Evolutionary conservation across 1,140 invertebrate genomes (phyloP).

Genomic region (Calliopsis andreniformis): DNA sequence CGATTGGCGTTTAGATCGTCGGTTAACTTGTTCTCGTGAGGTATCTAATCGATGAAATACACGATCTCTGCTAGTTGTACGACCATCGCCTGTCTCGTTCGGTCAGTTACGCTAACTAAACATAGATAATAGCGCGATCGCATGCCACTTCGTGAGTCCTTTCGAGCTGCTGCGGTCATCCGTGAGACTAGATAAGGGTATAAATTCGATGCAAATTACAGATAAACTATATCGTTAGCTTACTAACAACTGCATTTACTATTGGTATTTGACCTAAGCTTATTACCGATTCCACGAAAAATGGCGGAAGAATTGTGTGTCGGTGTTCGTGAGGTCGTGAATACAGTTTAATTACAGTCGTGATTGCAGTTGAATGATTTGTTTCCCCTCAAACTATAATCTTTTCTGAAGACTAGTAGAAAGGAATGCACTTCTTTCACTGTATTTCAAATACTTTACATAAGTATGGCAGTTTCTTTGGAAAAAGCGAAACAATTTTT

Average conservation of each 20-base stretch:
- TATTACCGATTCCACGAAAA: conserved; percentile 28
- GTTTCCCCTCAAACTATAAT: too few relatives aligned
- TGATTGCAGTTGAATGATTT: too few relatives aligned
- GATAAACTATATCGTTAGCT: conserved; percentile 27
- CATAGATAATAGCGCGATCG: conserved; percentile 42
- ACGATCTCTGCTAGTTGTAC: conserved; percentile 36
- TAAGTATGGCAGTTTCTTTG: too few relatives aligned
- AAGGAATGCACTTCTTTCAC: too few relatives aligned
- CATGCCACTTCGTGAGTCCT: conserved; percentile 1
- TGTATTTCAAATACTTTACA: too few relatives aligned
- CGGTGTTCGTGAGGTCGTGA: too few relatives aligned
- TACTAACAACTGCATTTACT: conserved; percentile 19
- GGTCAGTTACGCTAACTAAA: conserved; percentile 36
- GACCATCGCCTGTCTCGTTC: conserved; percentile 45
- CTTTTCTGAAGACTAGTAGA: too few relatives aligned
- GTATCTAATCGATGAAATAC: conserved; percentile 47
- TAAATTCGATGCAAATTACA: conserved; percentile 41
- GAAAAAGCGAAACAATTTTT: too few relatives aligned
- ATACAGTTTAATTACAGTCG: too few relatives aligned
- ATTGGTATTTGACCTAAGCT: conserved; percentile 20
- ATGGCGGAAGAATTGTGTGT: conserved; percentile 18
- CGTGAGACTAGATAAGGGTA: conserved; percentile 16
- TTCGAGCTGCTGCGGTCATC: neutral
- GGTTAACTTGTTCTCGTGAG: conserved; percentile 17
- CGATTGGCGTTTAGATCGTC: conserved; percentile 17